A percentile compares a stretch with the other conserved stretches of the same genome.
These are phyloP conservation scores for Drosophila neonasuta DNA, from an alignment of 2,888 invertebrate species.

Conservation along the genomic window DNA sequence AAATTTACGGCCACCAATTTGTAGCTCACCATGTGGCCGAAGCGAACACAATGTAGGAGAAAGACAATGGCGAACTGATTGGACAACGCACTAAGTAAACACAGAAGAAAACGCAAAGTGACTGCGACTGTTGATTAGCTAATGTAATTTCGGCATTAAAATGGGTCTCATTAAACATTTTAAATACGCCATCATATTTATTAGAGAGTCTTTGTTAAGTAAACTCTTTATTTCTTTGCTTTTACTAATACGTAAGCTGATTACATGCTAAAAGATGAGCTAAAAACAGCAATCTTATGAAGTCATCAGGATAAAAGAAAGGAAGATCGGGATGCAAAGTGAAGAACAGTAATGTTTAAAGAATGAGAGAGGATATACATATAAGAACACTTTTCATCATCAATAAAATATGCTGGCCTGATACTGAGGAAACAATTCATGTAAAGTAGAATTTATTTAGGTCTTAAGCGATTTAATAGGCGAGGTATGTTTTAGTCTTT, in stretches of 20 bases:
- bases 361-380: no score
- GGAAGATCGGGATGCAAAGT: no score
- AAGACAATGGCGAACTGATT: constrained; percentile 32
- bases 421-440: no score
- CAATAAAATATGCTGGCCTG: no score
- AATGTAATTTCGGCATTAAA: constrained; percentile 9
- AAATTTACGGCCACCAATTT: constrained; percentile 57
- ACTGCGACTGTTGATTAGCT: constrained; percentile 9
- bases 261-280: no score
- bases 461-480: no score
- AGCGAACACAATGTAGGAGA: constrained; percentile 3
- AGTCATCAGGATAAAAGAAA: not conserved
- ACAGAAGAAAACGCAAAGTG: not conserved
- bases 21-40: constrained; percentile 39
- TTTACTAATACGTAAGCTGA: not conserved
- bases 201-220: not conserved
- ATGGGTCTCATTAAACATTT: not conserved
- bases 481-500: no score
- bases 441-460: no score
- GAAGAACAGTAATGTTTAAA: no score
- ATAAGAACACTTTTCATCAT: no score
- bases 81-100: constrained; percentile 19
- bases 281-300: not conserved
- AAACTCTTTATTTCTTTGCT: not conserved
- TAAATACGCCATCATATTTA: not conserved